Evolutionary conservation across 2,113 vertebrate species (phyloP), one percentile per base, ranked within the genome.

Genomic region (Noctilio leporinus): DNA sequence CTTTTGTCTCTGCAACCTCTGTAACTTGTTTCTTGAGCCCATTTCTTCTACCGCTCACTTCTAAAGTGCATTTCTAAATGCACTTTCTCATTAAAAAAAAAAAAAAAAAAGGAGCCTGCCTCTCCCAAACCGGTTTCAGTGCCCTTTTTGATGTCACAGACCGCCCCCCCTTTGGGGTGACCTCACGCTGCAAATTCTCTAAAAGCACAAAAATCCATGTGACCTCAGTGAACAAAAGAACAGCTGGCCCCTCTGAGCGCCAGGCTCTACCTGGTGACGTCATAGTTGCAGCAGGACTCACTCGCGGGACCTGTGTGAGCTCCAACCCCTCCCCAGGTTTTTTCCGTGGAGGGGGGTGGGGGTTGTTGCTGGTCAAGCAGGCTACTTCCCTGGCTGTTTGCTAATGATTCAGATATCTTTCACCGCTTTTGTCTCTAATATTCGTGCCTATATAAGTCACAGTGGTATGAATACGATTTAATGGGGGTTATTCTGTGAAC

Each of bases 181-280:
- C n/a, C 38, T 69, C 67, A 35, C 10, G 2, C 75, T 2, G 0
- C 45, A 75, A 22, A 82, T 82, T 51, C 38, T 77, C 77, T 26
- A 53, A 87, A 77, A 87, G 28, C 14, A 3, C 19, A 7, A 88
- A 62, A 64, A 47, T 30, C 19, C 62, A 0, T 38, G 20, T 77
- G 87, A 81, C 7, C 5, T 89, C 75, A 40, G 65, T 11, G 28
- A 70, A 5, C 11, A 17, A 75, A 93, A 90, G 40, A 65, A 30
- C 45, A 9, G 11, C 24, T 64, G 7, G 38, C 43, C 10, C 49
- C 2, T 0, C 9, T 1, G n/a, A 45, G 28, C 0, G 0, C 30
- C 91, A 24, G 2, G 4, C 12, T 53, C 38, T 1, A 17, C 28
- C 33, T 16, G 35, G 15, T 87, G 81, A 53, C 5, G 30, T 47